Base-by-base conservation (phyloP, 2,888 invertebrate genomes). In the Leptopilina drosophilae region DNA sequence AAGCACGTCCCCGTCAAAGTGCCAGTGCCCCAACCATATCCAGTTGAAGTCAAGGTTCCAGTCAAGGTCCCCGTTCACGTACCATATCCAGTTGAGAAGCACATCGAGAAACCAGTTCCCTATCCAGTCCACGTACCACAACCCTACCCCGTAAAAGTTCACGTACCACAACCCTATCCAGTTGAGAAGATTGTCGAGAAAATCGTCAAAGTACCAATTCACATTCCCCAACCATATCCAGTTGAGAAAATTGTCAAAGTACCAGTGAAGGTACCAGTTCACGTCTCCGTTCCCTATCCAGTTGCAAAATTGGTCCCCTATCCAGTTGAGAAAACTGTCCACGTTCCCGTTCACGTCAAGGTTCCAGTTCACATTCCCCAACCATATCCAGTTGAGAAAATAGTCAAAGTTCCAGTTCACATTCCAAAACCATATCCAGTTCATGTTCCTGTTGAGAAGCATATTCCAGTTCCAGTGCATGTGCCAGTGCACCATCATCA, bases 141-240 rank as follows among this genome's bases (percentile, higher is more conserved):
- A 85, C 95, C 95, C 83, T 96, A 96, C 92, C 96, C 96, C 64
- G 96, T 96, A 87, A 96, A 96, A 92, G 96, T 96, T 78, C 93
- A 94, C 78, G 96, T 96, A 78, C 96, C 96, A 81, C 95, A 96
- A 87, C 96, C 96, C 85, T 96, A 96, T 92, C 96, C 96, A 83
- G 96, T 96, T 20, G 95, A 95, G 92, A 96, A 96, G 9, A 62
- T 62, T 9, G 96, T 94, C 5, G 93, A 93, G 77, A 94, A 91
- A 85, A 94, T 93, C 56, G 92, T 92, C 81, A 92, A 94, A 62
- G 92, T 93, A 15, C 93, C 93, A 82, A 93, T 94, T 2, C 93
- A 94, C 26, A 83, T 85, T 92, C 96, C 96, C 69, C 95, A 95
- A 2, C 94, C 93, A 81, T 91, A 92, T 87, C 95, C 95, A 84